A percentile compares a stretch with the other conserved stretches of the same genome.
These are phyloP conservation scores for Fissipunctia ypsillon DNA, from an alignment of 2,888 invertebrate species.

Conservation along the genomic window DNA sequence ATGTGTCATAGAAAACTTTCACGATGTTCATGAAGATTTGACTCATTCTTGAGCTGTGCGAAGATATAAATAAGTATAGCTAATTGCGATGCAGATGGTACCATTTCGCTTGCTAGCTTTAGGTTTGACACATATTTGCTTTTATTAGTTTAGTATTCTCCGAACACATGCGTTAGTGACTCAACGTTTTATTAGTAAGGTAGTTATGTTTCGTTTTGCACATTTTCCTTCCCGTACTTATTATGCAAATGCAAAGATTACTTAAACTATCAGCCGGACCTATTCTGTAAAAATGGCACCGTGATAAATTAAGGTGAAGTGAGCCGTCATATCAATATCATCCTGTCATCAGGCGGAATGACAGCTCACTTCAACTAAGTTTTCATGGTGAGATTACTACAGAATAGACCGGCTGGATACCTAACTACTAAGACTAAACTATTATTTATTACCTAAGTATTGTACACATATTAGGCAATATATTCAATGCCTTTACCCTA, in stretches of 20 bases:
- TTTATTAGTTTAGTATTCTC: constrained; percentile 25
- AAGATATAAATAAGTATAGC: constrained; percentile 15
- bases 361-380: background rate
- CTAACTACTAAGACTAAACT: background rate
- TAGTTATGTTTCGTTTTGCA: background rate
- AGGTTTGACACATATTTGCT: background rate
- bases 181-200: background rate
- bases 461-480: background rate
- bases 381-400: background rate
- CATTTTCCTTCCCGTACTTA: constrained; percentile 12
- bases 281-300: background rate
- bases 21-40: background rate
- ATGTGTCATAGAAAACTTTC: background rate
- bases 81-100: constrained; percentile 30
- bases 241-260: background rate
- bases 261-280: background rate
- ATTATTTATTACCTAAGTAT: background rate
- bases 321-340: background rate
- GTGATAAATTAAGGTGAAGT: background rate
- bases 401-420: too few species aligned
- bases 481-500: background rate
- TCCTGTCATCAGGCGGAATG: background rate
- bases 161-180: constrained; percentile 15
- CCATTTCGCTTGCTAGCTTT: constrained; percentile 15
- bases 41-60: constrained; percentile 35